Conservation (phyloP, 2,888 invertebrate species). For the Eupelmus urozonus region DNA sequence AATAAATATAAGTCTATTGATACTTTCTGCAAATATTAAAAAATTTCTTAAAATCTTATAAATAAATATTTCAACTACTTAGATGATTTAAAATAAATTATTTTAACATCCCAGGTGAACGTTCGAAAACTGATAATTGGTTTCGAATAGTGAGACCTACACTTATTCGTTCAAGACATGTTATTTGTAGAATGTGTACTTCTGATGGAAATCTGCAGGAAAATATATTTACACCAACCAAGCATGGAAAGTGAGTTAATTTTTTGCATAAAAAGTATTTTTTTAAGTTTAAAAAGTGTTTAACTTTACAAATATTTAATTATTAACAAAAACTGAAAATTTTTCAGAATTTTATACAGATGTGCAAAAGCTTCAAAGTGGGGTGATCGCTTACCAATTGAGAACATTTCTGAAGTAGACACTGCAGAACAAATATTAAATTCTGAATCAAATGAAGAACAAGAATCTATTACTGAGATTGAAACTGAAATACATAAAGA, state of each 20-base stretch:
- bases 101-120: slow-evolving; percentile 71
- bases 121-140: slow-evolving; percentile 82
- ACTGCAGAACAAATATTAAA: not conserved
- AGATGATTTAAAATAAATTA: slow-evolving; percentile 5
- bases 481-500: slow-evolving; percentile 52
- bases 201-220: slow-evolving; percentile 86
- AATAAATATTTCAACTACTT: too few relatives aligned
- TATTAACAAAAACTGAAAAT: slow-evolving; percentile 8
- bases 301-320: not conserved
- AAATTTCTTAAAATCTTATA: too few relatives aligned
- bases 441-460: not conserved
- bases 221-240: slow-evolving; percentile 86
- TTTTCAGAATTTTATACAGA: slow-evolving; percentile 82
- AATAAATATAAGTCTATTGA: too few relatives aligned
- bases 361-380: slow-evolving; percentile 86
- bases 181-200: slow-evolving; percentile 89
- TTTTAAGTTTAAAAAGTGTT: too few relatives aligned
- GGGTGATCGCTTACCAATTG: slow-evolving; percentile 89
- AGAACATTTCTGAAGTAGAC: slow-evolving; percentile 64
- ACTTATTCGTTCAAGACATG: slow-evolving; percentile 84
- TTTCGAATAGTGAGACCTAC: slow-evolving; percentile 88
- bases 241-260: slow-evolving; percentile 84
- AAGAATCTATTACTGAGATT: too few relatives aligned
- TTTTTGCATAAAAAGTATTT: too few relatives aligned
- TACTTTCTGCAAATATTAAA: too few relatives aligned